Base-by-base conservation (phyloP, 2,888 invertebrate genomes). In the Brachyopa scutellaris region DNA sequence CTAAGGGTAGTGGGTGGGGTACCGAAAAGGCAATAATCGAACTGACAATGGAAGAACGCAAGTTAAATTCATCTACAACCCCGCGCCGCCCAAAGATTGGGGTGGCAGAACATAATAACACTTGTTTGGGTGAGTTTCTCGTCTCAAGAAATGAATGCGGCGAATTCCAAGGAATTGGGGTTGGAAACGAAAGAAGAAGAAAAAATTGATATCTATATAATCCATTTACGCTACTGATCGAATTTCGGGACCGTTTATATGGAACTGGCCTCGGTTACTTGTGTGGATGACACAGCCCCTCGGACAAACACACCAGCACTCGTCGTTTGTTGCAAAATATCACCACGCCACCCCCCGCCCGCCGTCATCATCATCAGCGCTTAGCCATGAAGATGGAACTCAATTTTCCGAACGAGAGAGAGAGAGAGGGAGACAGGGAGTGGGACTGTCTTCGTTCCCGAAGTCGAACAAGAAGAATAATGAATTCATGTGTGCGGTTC, bases 151-250 rank as follows among this genome's bases (percentile, higher is more conserved):
- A 59, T 36, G 8, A 26, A 36, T 31, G 31, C 13, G 15, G 47
- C 23, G 62, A 77, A 77, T 70, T 72, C 23, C 59, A 9, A 19
- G 40, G 49, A 57, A 51, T 69, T 29, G 69, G 77, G 57, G 51
- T 47, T 47, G 40, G 61, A 40, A 33, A 55, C 6, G 26, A 26
- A 26, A 26, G 26, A 6, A 26, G 6, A 26, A 6, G 26, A 77
- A 72, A 84, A 79, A 84, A 76, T 79, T 84, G 74, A 80, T 84
- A 82, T 84, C 84, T 82, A 79, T 83, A 85, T 85, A 85, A 85
- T 85, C 85, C 85, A 85, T 85, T 85, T 85, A 85, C 82, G 79
- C 77, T 78, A 64, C 84, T 79, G 82, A 85, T 85, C 84, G 84
- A 85, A 85, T 85, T 85, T 85, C 85, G 80, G 79, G 64, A 82